Percentiles rank a stretch among this genome's conserved stretches.
Conservation (phyloP, 1,140 invertebrate genomes). For the Episyrphus balteatus region DNA sequence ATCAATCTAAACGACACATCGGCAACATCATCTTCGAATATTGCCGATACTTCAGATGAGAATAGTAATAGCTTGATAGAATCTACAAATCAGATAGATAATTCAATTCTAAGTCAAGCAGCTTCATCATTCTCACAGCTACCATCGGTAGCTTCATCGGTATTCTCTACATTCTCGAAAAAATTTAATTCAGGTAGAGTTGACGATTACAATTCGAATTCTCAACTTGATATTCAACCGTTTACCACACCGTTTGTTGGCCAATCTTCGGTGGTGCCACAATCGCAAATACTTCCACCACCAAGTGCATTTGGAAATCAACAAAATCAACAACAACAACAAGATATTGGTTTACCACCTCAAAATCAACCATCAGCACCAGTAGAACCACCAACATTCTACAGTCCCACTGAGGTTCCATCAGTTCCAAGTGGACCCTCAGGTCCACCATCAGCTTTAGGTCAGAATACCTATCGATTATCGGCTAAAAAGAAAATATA, state of each 20-base stretch:
- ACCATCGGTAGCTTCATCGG: conserved; percentile 45
- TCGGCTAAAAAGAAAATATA: conserved; percentile 44
- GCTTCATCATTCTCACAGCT: conserved; percentile 46
- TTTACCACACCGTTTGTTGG: not conserved
- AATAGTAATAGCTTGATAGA: conserved; percentile 9
- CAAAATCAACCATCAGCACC: not conserved
- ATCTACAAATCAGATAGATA: conserved; percentile 10
- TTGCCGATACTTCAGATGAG: conserved; percentile 16
- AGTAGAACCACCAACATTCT: conserved; percentile 29
- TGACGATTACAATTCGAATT: too few species aligned
- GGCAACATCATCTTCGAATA: conserved; percentile 1
- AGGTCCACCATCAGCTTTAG: conserved; percentile 24
- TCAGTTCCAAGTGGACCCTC: conserved; percentile 1
- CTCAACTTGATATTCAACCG: too few species aligned
- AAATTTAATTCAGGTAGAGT: conserved; percentile 25
- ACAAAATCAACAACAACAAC: conserved; percentile 9
- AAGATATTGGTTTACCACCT: not conserved
- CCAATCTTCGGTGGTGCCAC: conserved; percentile 8
- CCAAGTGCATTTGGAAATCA: conserved; percentile 18
- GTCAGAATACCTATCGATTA: conserved; percentile 40
- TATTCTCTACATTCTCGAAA: conserved; percentile 46
- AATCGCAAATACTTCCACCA: conserved; percentile 25
- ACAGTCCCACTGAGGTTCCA: conserved; percentile 27
- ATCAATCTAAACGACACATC: conserved; percentile 26
- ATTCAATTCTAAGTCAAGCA: conserved; percentile 39